Evolutionary conservation across 2,113 vertebrate species (phyloP).

Genomic region (Neogale vison): DNA sequence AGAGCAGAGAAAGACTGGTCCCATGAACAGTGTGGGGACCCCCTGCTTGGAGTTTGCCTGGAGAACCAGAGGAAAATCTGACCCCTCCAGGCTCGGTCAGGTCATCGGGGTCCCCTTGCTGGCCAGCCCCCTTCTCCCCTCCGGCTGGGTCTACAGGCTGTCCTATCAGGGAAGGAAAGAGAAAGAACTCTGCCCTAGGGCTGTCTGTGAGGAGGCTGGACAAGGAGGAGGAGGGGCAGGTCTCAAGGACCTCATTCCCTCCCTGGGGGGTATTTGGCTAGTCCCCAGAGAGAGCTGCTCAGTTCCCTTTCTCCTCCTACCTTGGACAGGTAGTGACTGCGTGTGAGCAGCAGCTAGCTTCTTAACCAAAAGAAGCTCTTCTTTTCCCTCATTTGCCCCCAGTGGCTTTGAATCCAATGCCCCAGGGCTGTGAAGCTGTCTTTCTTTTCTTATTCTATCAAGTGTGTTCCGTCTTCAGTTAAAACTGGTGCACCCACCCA

Average conservation of each 20-base stretch:
- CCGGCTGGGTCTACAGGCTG: neutral
- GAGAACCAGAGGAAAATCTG: neutral
- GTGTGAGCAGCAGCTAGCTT: neutral
- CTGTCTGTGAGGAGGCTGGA: neutral
- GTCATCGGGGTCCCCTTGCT: neutral
- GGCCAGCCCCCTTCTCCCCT: neutral
- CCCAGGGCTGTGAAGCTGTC: neutral
- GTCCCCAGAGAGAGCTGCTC: neutral
- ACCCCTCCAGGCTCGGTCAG: neutral
- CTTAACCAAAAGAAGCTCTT: too few relatives aligned
- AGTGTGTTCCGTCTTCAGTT: neutral
- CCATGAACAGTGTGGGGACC: neutral
- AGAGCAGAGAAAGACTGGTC: neutral
- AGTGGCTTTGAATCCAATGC: neutral
- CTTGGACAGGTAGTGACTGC: neutral
- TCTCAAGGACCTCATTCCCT: neutral
- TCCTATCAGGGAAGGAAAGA: neutral
- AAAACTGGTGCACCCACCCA: neutral
- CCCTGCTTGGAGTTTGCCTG: neutral
- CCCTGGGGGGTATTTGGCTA: neutral
- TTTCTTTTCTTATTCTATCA: neutral
- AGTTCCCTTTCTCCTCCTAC: neutral
- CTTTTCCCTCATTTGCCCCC: neutral
- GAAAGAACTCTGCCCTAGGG: neutral
- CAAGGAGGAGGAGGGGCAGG: neutral